Conservation (phyloP, 2,888 invertebrate genomes). For the Polietes domitor region DNA sequence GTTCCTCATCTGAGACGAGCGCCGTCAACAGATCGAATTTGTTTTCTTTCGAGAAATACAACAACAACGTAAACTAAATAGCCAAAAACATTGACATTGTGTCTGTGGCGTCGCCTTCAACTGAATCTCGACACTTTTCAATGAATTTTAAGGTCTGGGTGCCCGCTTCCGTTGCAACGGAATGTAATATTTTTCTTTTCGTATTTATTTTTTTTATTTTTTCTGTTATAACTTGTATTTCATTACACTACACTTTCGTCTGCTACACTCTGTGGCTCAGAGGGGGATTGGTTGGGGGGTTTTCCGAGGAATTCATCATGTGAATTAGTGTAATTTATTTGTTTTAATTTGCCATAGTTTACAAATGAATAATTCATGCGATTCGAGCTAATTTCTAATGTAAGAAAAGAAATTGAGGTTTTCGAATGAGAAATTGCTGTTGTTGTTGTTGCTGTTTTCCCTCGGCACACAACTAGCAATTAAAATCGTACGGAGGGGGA, state of each 20-base stretch:
- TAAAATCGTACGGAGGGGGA: too few relatives aligned
- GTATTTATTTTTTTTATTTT: background rate
- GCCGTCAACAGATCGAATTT: background rate
- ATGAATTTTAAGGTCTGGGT: background rate
- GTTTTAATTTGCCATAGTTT: background rate
- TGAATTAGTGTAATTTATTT: constrained; percentile 10
- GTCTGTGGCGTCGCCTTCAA: background rate
- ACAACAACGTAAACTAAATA: background rate
- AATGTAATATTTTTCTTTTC: background rate
- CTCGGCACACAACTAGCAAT: too few relatives aligned
- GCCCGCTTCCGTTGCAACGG: background rate
- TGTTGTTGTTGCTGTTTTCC: too few relatives aligned
- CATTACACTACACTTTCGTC: background rate
- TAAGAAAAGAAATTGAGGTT: background rate
- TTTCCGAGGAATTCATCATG: background rate
- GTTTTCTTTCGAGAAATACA: background rate
- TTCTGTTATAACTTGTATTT: too few relatives aligned
- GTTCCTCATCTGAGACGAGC: background rate
- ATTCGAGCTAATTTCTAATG: background rate
- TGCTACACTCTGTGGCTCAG: background rate
- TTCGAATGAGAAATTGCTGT: background rate
- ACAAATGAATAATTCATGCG: constrained; percentile 18
- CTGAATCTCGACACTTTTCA: background rate
- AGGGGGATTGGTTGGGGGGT: background rate
- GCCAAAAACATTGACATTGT: constrained; percentile 12